A percentile compares a stretch with the other conserved stretches of the same genome.
These are phyloP conservation scores for Phaetusa simplex DNA, from an alignment of 2,113 vertebrate genomes.

Conservation along the genomic window DNA sequence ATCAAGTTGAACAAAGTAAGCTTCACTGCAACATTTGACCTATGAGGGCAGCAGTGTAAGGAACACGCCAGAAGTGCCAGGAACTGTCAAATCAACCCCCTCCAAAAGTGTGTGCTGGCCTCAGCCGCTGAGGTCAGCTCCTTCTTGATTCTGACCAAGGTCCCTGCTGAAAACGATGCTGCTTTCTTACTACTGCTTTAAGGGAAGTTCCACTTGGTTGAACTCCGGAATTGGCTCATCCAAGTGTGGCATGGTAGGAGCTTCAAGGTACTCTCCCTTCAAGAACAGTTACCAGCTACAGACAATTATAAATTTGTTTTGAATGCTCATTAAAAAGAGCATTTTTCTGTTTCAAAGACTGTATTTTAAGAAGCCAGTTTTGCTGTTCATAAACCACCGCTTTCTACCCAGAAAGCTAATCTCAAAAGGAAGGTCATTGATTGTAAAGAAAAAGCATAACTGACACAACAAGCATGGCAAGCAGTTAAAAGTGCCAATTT, in stretches of 20 bases:
- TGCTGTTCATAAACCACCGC: not conserved
- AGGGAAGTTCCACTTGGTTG: not conserved
- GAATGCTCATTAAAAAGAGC: not conserved
- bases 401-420: not conserved
- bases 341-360: not conserved
- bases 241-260: not conserved
- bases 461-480: not conserved
- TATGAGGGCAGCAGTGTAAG: not conserved
- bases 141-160: not conserved
- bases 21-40: constrained; percentile 1
- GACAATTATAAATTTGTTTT: not conserved
- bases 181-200: not conserved
- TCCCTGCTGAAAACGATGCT: not conserved
- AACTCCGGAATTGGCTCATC: not conserved
- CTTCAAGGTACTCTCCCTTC: not conserved
- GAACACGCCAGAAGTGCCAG: not conserved
- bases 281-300: not conserved
- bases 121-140: not conserved
- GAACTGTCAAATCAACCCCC: not conserved
- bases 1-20: constrained; percentile 22
- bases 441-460: not conserved
- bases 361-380: not conserved
- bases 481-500: not conserved
- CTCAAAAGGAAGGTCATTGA: not conserved
- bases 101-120: not conserved